Evolutionary conservation across 2,113 vertebrate genomes (phyloP), one percentile per base, ranked within the genome.

Genomic region (Cairina moschata): DNA sequence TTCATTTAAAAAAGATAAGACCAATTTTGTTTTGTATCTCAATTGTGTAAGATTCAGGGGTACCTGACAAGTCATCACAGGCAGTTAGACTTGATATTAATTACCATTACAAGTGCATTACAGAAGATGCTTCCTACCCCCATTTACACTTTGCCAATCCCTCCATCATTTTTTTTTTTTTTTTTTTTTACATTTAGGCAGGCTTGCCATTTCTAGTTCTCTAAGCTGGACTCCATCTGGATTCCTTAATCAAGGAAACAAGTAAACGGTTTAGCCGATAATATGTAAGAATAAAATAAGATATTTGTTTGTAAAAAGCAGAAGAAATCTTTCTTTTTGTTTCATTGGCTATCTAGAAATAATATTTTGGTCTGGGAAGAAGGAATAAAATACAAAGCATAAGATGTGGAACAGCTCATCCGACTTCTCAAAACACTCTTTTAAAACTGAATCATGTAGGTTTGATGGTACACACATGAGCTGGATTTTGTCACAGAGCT

Each of bases 391-490:
- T 25, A 62, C 22, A 69, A 75, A 92, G 10, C 59, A 6, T 42
- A 76, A 86, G 38, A 50, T 25, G 62, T 77, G 86, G 86, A 96
- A 63, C 68, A 79, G 38, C 23, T 76, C 40, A 59, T 78, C 63
- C 86, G 83, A 44, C 78, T 80, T 96, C 72, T 92, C 84, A 91
- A 91, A 92, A 87, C 48, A 31, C 10, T 73, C 42, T 77, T 56
- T 83, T 83, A 65, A 88, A 93, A 86, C 60, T 67, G 32, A 65
- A 14, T 83, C 0, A 0, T 72, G 77, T 85, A n/a, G 31, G 75
- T 82, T 87, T 89, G 34, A 54, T 83, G 34, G 22, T 80, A 71
- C 36, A 83, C 17, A 55, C 79, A 58, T 77, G 60, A 96, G 13
- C 14, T 87, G 58, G 55, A 77, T 73, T 95, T 94, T 91, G 76